A percentile compares a stretch with the other conserved stretches of the same genome.
These are phyloP conservation scores for Parapsyche elsis DNA, from an alignment of 1,140 invertebrate genomes.

Conservation along the genomic window DNA sequence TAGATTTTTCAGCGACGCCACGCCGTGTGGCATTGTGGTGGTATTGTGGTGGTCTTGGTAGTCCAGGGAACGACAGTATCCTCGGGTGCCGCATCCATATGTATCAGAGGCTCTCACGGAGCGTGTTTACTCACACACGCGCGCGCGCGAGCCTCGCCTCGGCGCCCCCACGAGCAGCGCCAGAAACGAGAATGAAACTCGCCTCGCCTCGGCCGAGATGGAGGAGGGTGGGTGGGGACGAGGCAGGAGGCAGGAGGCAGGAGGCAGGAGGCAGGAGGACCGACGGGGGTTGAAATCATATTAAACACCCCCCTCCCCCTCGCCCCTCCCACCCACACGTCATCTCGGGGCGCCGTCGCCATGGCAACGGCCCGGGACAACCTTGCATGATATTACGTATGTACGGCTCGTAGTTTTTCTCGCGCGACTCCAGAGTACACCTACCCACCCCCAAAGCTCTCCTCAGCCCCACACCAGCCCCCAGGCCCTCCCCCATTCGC, in stretches of 20 bases:
- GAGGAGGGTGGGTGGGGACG: too few species aligned
- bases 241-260: neutral
- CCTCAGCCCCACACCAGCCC: neutral
- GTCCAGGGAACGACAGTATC: slow-evolving; percentile 33
- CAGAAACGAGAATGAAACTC: slow-evolving; percentile 47
- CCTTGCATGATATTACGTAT: slow-evolving; percentile 58
- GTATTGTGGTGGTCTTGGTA: neutral
- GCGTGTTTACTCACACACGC: slow-evolving; percentile 34
- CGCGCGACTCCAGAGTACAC: slow-evolving; percentile 58
- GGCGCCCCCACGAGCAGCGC: slow-evolving; percentile 7
- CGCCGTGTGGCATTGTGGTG: neutral
- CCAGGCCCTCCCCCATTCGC: slow-evolving; percentile 17
- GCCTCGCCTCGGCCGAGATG: too few species aligned
- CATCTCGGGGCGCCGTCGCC: slow-evolving; percentile 52
- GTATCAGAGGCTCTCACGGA: slow-evolving; percentile 47
- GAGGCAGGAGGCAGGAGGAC: neutral
- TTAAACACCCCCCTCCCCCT: slow-evolving; percentile 65
- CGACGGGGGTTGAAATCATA: slow-evolving; percentile 57
- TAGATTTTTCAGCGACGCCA: too few species aligned
- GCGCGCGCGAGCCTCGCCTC: slow-evolving; percentile 28
- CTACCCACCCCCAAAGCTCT: slow-evolving; percentile 58
- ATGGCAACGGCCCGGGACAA: slow-evolving; percentile 57
- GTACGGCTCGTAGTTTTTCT: slow-evolving; percentile 59
- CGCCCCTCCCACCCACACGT: slow-evolving; percentile 64
- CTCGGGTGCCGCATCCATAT: slow-evolving; percentile 48